Base-by-base conservation (phyloP, 2,888 invertebrate species). In the Reticulitermes lucifugus region DNA sequence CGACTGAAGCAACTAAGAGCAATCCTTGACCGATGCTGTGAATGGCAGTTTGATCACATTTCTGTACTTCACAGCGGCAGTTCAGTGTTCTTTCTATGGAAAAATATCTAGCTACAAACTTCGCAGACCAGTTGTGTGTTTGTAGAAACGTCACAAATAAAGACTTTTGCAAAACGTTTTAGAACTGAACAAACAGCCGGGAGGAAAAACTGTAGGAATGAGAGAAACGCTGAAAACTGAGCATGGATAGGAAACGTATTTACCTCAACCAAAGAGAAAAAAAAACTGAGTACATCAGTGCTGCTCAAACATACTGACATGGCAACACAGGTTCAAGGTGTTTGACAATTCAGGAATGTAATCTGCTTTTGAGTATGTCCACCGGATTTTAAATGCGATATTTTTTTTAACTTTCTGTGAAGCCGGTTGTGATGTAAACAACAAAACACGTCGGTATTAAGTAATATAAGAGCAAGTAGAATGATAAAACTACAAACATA, bases 141-240 rank as follows among this genome's bases (percentile, higher is more conserved):
- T 35, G 29, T 71, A 71, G 35, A 73, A 10, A 41, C 29, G 77
- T 77, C 77, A 77, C n/a, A 77, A 77, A 25, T 77, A 18, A 18
- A 46, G 77, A 77, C 77, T 77, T 77, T 51, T 77, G 46, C 46
- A 77, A 43, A 77, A 77, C 77, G 77, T 51, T 77, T 77, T 77
- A 77, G 77, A 77, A 77, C 77, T 77, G 51, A 51, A 46, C 77
- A 43, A 77, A 77, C 77, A 77, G 77, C 77, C 51, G 10, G 51
- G 51, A 10, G 22, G 14, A 43, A 46, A 77, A 77, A 77, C 29
- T 77, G 51, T 51, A 41, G 43, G 22, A 46, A n/a, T 21, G 46
- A 51, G 77, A 77, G 77, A 43, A 75, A 77, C 14, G 77, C 22
- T 77, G 41, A 46, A 77, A 77, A 46, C 41, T 51, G n/a, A 51